Conservation (phyloP, 2,797 vertebrate genomes). For the Cercopithecus diana region DNA sequence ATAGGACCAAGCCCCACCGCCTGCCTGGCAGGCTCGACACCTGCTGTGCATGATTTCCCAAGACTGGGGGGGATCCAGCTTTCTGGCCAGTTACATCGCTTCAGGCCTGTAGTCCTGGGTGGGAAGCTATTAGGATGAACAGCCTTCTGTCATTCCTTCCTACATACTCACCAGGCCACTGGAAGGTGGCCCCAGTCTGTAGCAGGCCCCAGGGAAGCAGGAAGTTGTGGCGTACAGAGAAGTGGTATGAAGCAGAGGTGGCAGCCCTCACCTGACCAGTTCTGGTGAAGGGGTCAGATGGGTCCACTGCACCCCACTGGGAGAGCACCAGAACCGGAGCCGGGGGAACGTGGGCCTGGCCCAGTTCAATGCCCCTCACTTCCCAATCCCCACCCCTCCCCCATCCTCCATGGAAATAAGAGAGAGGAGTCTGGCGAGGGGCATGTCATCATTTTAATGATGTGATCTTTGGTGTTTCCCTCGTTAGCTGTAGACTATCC, state of each 20-base stretch:
- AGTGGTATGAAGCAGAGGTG: rapidly evolving
- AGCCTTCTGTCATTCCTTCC: background rate
- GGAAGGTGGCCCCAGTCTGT: background rate
- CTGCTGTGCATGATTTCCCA: background rate
- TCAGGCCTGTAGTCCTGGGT: background rate
- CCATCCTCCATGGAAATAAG: background rate
- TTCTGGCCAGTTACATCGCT: background rate
- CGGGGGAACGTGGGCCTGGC: background rate
- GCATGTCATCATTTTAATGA: constrained; percentile 89
- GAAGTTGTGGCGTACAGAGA: background rate
- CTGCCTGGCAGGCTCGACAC: background rate
- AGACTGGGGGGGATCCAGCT: background rate
- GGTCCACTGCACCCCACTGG: background rate
- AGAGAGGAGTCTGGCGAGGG: constrained; percentile 82
- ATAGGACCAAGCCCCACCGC: background rate
- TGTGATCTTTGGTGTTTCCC: constrained; percentile 90
- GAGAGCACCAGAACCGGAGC: background rate
- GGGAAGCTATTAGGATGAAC: background rate
- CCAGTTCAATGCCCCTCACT: background rate
- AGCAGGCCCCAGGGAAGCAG: background rate
- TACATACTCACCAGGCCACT: background rate
- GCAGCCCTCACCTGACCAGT: background rate
- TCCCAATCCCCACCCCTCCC: background rate
- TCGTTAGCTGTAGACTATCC: constrained; percentile 86
- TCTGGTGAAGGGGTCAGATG: background rate